phyloP scores from a whole-genome alignment of 2,113 vertebrate species.

The Chitala chitala region DNA sequence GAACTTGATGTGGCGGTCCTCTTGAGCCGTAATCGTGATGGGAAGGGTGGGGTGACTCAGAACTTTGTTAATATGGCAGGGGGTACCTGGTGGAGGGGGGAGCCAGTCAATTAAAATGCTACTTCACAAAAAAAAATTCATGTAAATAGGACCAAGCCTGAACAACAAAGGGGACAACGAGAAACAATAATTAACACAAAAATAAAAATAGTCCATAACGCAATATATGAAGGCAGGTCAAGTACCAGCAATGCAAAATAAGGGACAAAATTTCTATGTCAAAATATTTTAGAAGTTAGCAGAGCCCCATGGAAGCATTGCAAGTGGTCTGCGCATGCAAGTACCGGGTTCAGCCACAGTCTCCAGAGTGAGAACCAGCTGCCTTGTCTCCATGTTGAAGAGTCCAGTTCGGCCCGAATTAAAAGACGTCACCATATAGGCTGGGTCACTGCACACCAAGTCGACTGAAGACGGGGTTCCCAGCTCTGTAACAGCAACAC shows the following conservation, averaged over 20 bases:
- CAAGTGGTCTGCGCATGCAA: not conserved
- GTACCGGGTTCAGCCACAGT: slow-evolving; percentile 75
- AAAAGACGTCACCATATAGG: slow-evolving; percentile 92
- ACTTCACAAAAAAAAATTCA: not conserved
- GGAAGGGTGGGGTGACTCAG: slow-evolving; percentile 98
- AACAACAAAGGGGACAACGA: not conserved
- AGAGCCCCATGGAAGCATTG: not conserved
- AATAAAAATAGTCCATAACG: too few species aligned
- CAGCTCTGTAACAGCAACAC: slow-evolving; percentile 71
- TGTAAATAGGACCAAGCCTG: not conserved
- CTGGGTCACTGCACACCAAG: slow-evolving; percentile 90
- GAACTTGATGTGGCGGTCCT: slow-evolving; percentile 95
- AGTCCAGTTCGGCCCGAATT: slow-evolving; percentile 83
- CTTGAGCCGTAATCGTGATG: slow-evolving; percentile 94
- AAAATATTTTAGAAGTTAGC: too few species aligned
- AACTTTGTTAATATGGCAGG: slow-evolving; percentile 91
- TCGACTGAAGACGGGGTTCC: slow-evolving; percentile 92
- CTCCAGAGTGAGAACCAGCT: slow-evolving; percentile 86
- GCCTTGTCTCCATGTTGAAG: slow-evolving; percentile 94
- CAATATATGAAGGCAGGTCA: not conserved
- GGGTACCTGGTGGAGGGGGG: slow-evolving; percentile 51
- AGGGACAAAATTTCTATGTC: too few species aligned
- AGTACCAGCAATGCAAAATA: not conserved
- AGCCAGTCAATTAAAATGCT: not conserved
- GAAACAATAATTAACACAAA: too few species aligned